phyloP scores from a whole-genome alignment of 2,888 invertebrate genomes.

The Trichopoda pennipes region DNA sequence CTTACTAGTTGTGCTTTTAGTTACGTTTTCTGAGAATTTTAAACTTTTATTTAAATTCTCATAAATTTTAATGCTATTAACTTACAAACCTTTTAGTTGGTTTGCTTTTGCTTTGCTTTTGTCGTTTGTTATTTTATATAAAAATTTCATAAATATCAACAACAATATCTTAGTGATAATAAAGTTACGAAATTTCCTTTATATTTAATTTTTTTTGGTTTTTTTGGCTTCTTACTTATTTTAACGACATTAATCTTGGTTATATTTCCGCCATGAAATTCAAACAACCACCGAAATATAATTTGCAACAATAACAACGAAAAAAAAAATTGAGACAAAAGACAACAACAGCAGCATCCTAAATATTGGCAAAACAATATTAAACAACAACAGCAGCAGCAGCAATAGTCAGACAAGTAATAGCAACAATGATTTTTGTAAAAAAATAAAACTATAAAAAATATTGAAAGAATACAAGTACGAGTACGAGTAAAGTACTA shows the following conservation, averaged over 20 bases:
- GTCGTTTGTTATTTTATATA: conserved; percentile 6
- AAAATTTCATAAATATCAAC: conserved; percentile 65
- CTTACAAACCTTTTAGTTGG: conserved; percentile 59
- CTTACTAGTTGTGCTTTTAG: background rate
- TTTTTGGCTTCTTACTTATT: conserved; percentile 43
- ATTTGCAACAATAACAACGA: conserved; percentile 54
- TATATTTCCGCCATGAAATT: conserved; percentile 67
- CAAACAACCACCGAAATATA: conserved; percentile 62
- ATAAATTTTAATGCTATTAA: conserved; percentile 67
- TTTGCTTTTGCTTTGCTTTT: conserved; percentile 6
- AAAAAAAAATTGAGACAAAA: conserved; percentile 41
- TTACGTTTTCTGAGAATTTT: background rate
- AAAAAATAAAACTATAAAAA: conserved; percentile 14
- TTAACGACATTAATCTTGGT: conserved; percentile 69
- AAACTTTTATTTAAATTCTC: conserved; percentile 64
- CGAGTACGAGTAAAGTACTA: conserved; percentile 39
- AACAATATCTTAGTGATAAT: conserved; percentile 67
- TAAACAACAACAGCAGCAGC: conserved; percentile 47
- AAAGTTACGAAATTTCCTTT: conserved; percentile 69
- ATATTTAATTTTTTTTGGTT: conserved; percentile 6
- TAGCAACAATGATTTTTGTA: conserved; percentile 31
- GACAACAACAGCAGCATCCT: conserved; percentile 59
- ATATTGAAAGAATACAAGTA: conserved; percentile 42
- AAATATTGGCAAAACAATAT: conserved; percentile 66
- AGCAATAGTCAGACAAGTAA: conserved; percentile 29